These are phyloP conservation scores for Rhaphigaster nebulosa DNA, from an alignment of 2,888 invertebrate genomes.

Conservation along the genomic window DNA sequence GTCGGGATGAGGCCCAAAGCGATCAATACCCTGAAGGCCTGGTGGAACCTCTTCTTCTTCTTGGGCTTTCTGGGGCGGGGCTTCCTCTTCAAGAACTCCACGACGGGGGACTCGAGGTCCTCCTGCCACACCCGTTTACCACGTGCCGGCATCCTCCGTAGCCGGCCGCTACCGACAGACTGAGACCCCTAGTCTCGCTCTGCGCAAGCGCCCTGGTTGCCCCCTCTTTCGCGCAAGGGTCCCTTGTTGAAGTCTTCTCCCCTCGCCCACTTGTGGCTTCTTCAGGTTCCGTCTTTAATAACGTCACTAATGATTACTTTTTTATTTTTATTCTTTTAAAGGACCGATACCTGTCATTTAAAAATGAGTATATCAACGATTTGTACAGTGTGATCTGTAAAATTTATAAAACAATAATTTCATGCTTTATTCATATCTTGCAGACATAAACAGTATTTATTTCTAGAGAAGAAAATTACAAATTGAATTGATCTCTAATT, in stretches of 20 bases:
- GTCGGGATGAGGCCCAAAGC: constrained; percentile 73
- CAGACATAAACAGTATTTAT: not conserved
- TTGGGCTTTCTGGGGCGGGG: constrained; percentile 52
- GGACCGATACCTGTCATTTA: not conserved
- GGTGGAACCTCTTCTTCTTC: constrained; percentile 71
- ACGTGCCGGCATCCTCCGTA: constrained; percentile 53
- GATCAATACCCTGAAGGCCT: constrained; percentile 71
- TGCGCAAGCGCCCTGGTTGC: constrained; percentile 9
- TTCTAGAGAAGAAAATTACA: too few relatives aligned
- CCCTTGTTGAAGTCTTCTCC: constrained; percentile 55
- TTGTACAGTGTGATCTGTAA: not conserved
- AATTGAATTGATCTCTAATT: too few relatives aligned
- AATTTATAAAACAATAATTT: not conserved
- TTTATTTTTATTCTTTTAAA: not conserved
- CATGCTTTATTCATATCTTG: not conserved
- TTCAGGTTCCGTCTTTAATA: constrained; percentile 18
- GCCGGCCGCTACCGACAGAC: constrained; percentile 56
- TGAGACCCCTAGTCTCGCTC: not conserved
- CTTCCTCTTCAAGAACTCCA: constrained; percentile 44
- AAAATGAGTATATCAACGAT: not conserved
- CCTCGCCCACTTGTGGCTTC: constrained; percentile 53
- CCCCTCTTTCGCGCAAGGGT: constrained; percentile 35
- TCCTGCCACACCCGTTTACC: constrained; percentile 42
- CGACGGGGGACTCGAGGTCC: constrained; percentile 51
- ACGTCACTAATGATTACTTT: constrained; percentile 28